Evolutionary conservation across 2,888 invertebrate species (phyloP).

Genomic region (Epicampocera succincta): DNA sequence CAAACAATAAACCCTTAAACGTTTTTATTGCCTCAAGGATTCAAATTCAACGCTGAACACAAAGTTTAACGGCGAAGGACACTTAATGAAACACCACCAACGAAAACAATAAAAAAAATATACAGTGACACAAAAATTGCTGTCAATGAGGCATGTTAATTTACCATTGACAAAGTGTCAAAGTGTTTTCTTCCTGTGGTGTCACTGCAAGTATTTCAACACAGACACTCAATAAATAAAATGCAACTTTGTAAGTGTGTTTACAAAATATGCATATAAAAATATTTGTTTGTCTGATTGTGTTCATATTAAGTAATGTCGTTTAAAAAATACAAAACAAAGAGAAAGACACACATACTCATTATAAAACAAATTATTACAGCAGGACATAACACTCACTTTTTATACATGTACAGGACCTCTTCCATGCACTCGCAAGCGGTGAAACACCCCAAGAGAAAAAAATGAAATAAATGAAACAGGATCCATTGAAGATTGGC

Average conservation of each 20-base stretch:
- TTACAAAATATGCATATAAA: conserved; percentile 1
- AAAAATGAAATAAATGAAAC: conserved; percentile 12
- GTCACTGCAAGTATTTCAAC: conserved; percentile 10
- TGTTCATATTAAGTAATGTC: conserved; percentile 13
- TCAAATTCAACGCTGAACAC: conserved; percentile 29
- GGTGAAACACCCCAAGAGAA: conserved; percentile 47
- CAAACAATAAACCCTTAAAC: conserved; percentile 42
- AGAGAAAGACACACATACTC: conserved; percentile 30
- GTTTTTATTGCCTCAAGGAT: conserved; percentile 32
- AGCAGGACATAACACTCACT: conserved; percentile 62
- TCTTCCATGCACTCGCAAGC: neutral
- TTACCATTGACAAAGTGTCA: conserved; percentile 72
- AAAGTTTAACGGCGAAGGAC: conserved; percentile 46
- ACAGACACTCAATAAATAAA: conserved; percentile 4
- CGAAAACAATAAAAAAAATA: conserved; percentile 7
- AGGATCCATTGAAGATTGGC: conserved; percentile 40
- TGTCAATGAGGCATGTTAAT: conserved; percentile 72
- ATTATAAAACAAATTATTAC: conserved; percentile 70
- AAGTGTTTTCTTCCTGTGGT: conserved; percentile 72
- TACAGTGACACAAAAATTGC: conserved; percentile 53
- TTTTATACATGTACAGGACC: conserved; percentile 35
- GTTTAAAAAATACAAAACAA: conserved; percentile 14
- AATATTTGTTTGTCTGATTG: conserved; percentile 16
- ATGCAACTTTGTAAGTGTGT: conserved; percentile 34
- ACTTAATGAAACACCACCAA: conserved; percentile 57